Percentiles rank a stretch among this genome's conserved stretches.
Conservation (phyloP, 2,888 invertebrate species). For the Microchrysa polita region DNA sequence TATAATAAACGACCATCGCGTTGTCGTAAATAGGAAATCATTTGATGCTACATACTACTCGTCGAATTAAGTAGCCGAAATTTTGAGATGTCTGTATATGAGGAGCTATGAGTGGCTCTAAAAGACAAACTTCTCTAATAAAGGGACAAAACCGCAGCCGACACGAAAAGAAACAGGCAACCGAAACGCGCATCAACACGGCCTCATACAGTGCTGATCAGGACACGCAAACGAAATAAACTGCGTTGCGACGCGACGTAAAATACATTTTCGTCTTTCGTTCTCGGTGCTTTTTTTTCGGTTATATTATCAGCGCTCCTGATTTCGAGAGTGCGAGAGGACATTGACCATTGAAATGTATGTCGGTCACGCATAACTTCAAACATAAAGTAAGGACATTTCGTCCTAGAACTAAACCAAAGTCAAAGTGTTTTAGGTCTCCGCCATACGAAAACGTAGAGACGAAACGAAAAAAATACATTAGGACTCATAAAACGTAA, state of each 20-base stretch:
- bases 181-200: background rate
- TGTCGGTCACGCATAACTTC: constrained; percentile 38
- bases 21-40: constrained; percentile 32
- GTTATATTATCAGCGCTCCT: too few species aligned
- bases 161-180: background rate
- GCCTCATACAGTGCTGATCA: background rate
- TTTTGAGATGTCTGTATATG: background rate
- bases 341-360: constrained; percentile 26
- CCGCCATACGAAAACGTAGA: background rate
- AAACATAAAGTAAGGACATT: constrained; percentile 35
- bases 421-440: constrained; percentile 5
- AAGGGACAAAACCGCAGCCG: background rate
- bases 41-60: constrained; percentile 27
- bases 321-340: background rate
- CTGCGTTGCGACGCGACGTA: constrained; percentile 8
- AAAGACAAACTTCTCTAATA: constrained; percentile 7
- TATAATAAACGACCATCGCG: background rate
- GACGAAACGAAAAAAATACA: constrained; percentile 33
- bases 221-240: constrained; percentile 5
- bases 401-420: constrained; percentile 34
- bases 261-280: constrained; percentile 27
- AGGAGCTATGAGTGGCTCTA: background rate
- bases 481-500: constrained; percentile 41
- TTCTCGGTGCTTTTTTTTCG: background rate
- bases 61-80: constrained; percentile 21